Percentiles rank a stretch among this genome's conserved stretches.
These are phyloP conservation scores for Lepeophtheirus salmonis DNA, from an alignment of 1,140 invertebrate genomes.

Conservation along the genomic window DNA sequence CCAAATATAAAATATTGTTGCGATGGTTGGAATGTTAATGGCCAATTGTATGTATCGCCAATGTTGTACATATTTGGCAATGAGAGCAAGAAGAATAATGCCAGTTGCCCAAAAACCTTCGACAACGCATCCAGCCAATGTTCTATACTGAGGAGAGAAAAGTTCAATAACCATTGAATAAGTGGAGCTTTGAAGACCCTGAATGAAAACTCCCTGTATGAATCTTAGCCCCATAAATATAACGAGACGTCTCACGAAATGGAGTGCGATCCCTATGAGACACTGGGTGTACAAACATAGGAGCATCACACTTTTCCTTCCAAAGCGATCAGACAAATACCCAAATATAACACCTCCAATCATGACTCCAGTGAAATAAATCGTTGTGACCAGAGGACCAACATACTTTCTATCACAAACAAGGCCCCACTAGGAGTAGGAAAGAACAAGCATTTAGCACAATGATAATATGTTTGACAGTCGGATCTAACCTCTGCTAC, in stretches of 20 bases:
- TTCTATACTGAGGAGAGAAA: constrained; percentile 31
- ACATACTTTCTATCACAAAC: constrained; percentile 34
- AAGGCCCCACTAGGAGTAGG: constrained; percentile 31
- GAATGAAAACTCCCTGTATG: constrained; percentile 32
- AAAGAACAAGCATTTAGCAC: background rate
- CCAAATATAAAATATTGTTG: constrained; percentile 27
- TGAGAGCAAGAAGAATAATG: constrained; percentile 26
- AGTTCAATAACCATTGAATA: constrained; percentile 30
- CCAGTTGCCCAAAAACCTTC: constrained; percentile 29
- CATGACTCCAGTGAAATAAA: constrained; percentile 34
- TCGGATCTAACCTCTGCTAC: constrained; percentile 25
- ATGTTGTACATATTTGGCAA: constrained; percentile 29
- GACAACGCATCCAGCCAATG: constrained; percentile 30
- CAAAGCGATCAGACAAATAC: constrained; percentile 30
- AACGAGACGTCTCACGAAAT: constrained; percentile 29
- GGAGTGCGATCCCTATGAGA: constrained; percentile 30
- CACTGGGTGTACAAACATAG: constrained; percentile 33
- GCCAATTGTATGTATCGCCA: constrained; percentile 33
- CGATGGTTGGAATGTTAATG: constrained; percentile 30
- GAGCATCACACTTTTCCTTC: constrained; percentile 27
- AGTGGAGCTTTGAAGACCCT: constrained; percentile 25
- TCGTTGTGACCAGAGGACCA: constrained; percentile 28
- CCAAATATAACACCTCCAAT: constrained; percentile 36
- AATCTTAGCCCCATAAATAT: constrained; percentile 29
- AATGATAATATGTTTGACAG: background rate